phyloP scores from a whole-genome alignment of 2,797 vertebrate species.

The Sebastes oblongus region DNA sequence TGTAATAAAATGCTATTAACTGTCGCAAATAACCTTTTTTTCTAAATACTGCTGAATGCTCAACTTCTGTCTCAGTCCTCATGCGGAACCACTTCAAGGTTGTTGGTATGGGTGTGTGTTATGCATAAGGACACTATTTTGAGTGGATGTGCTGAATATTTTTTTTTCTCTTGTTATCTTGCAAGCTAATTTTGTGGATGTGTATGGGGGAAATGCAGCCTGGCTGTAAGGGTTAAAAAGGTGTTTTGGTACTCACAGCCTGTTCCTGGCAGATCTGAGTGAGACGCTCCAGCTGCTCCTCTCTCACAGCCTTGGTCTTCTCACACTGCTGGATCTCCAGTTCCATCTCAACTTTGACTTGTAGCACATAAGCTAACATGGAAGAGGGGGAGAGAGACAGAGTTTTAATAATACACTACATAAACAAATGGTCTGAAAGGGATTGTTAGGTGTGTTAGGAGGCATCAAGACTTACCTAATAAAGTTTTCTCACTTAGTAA shows the following conservation, averaged over 20 bases:
- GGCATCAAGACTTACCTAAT: neutral
- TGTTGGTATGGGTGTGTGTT: neutral
- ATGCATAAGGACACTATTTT: neutral
- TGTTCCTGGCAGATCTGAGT: constrained; percentile 99
- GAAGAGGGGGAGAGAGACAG: neutral
- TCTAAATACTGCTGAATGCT: neutral
- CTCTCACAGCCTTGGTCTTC: constrained; percentile 94
- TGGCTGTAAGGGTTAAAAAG: neutral
- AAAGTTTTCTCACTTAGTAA: too few relatives aligned
- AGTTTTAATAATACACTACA: neutral
- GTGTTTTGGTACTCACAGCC: constrained; percentile 85
- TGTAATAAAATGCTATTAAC: accelerated
- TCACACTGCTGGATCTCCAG: constrained; percentile 96
- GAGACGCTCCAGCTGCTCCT: constrained; percentile 97
- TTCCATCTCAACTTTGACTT: constrained; percentile 97
- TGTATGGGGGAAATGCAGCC: neutral
- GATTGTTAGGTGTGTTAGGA: neutral
- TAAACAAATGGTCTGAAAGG: neutral
- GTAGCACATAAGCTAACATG: constrained; percentile 89
- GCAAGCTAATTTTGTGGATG: neutral
- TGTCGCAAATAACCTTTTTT: accelerated
- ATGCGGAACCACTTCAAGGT: neutral
- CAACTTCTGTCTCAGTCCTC: neutral
- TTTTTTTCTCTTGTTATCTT: neutral
- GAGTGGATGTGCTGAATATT: neutral